Evolutionary conservation across 2,797 vertebrate genomes (phyloP).

Genomic region (Alfaro cultratus): DNA sequence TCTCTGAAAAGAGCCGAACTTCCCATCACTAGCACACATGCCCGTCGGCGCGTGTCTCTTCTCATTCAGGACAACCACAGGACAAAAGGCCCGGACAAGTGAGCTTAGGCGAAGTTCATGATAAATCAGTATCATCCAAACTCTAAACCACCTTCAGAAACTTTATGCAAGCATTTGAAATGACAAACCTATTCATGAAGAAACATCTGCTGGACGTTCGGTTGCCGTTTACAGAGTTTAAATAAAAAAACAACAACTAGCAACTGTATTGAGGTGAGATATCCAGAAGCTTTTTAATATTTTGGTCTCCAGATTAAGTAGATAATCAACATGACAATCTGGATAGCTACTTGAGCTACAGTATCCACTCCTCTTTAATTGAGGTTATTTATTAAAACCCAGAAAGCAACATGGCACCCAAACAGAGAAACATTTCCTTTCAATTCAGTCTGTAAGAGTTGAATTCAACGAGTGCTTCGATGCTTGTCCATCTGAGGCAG

Average conservation of each 20-base stretch:
- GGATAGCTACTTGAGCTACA: neutral
- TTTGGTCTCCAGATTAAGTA: neutral
- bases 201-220: neutral
- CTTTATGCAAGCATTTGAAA: neutral
- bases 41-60: neutral
- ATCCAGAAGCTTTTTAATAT: neutral
- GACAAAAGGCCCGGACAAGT: neutral
- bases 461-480: neutral
- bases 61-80: neutral
- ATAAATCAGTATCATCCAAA: neutral
- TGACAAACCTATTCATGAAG: neutral
- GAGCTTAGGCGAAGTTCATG: neutral
- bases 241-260: neutral
- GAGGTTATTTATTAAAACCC: conserved; percentile 14
- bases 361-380: neutral
- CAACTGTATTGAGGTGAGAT: neutral
- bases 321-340: conserved; percentile 22
- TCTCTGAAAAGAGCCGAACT: too few species aligned
- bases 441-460: neutral
- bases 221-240: neutral
- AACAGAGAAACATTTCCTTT: neutral
- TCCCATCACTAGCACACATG: too few species aligned
- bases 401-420: neutral
- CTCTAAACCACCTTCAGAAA: neutral
- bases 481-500: neutral